Evolutionary conservation across 1,140 invertebrate genomes (phyloP), one percentile per base, ranked within the genome.

Genomic region (Apis dorsata): DNA sequence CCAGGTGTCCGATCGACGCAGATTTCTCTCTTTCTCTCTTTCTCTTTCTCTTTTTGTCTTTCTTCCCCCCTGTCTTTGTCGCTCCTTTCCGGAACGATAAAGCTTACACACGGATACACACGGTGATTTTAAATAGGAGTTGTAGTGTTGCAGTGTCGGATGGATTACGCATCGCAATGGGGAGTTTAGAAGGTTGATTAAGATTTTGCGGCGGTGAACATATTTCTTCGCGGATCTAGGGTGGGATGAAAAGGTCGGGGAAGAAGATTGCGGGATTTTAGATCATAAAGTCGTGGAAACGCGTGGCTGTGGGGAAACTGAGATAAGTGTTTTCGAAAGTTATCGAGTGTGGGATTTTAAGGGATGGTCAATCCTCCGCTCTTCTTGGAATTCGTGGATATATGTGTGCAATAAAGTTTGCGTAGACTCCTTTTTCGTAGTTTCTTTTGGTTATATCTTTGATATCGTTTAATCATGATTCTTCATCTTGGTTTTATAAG

Each of bases 311-410:
- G 19, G 53, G 55, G 59, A 59, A 70, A 12, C 53, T 70, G 24
- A 44, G 19, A 24, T 19, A 79, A 49, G 59, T 79, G 68, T 63
- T 59, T 72, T 71, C 17, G 69, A 53, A 63, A 72, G 59, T 72
- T 60, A 10, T n/a, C n/a, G 69, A 79, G 44, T 24, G 28, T 59
- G 63, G 13, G 51, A 19, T 21, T 3, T 21, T 13, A 49, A 44
- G 59, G 59, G 4, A 19, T 53, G 62, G 19, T 21, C 49, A 51
- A 57, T n/a, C 24, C 5, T n/a, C 34, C 34, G 34, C 17, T 57
- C 49, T 34, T 11, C 24, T 7, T 1, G 11, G 57, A 62, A 72
- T 72, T 63, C 34, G 70, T 8, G 63, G 62, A 69, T 19, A 19
- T 15, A 28, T 34, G 44, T 49, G 34, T 28, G 34, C 34, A 44